phyloP scores from a whole-genome alignment of 2,113 vertebrate genomes.

The Pseudolaguvia tuberculata region DNA sequence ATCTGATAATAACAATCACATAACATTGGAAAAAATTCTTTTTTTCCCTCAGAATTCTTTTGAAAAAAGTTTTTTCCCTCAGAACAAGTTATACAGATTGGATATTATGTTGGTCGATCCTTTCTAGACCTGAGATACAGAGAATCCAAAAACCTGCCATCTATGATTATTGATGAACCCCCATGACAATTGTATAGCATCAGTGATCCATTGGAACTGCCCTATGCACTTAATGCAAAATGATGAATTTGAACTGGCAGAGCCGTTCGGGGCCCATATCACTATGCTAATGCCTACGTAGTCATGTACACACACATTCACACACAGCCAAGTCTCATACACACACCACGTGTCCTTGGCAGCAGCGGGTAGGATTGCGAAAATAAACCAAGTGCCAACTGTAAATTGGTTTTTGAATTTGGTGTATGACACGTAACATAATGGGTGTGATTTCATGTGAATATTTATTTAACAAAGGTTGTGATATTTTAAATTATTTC shows the following conservation, averaged over 20 bases:
- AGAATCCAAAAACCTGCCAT: neutral
- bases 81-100: neutral
- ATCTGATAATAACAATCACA: too few species aligned
- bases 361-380: constrained; percentile 10
- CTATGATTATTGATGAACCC: neutral
- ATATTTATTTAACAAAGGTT: constrained; percentile 15
- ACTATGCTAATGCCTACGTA: neutral
- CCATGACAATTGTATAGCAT: neutral
- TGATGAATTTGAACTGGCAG: constrained; percentile 12
- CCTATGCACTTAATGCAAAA: neutral
- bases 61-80: too few species aligned
- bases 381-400: neutral
- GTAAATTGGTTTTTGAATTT: constrained; percentile 1
- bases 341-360: neutral
- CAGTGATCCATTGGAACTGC: neutral
- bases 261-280: neutral
- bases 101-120: neutral
- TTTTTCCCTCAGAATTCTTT: too few species aligned
- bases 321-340: neutral
- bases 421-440: neutral
- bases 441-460: neutral
- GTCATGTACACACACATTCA: neutral
- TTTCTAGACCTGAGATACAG: neutral
- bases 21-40: too few species aligned
- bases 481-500: too few species aligned